Conservation (phyloP, 1,140 invertebrate species). For the Dufourea novaeangliae region DNA sequence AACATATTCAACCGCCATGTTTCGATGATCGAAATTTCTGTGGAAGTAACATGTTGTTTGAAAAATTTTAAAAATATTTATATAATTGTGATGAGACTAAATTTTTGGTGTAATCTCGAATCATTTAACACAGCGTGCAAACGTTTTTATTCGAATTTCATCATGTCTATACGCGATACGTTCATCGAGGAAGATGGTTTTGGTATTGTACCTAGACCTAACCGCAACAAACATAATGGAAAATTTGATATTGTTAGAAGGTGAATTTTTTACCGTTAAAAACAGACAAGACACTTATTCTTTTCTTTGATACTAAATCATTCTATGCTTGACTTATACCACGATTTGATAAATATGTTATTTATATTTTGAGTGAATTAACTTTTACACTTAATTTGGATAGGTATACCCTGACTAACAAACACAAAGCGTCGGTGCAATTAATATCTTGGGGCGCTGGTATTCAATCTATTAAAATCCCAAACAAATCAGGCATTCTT, state of each 20-base stretch:
- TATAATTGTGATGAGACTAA: background rate
- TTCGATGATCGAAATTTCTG: constrained; percentile 14
- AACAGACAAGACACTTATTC: too few relatives aligned
- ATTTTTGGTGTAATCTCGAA: background rate
- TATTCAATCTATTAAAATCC: constrained; percentile 83
- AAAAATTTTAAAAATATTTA: background rate
- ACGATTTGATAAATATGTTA: too few relatives aligned
- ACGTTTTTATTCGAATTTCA: background rate
- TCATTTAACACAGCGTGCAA: background rate
- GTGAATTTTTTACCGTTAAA: constrained; percentile 51
- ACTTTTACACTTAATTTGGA: background rate
- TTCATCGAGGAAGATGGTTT: constrained; percentile 66
- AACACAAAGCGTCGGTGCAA: constrained; percentile 78
- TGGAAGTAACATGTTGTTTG: background rate
- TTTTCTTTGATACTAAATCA: too few relatives aligned
- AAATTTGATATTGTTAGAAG: constrained; percentile 63
- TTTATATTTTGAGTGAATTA: background rate
- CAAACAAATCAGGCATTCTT: constrained; percentile 83
- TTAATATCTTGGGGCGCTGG: constrained; percentile 85
- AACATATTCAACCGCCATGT: constrained; percentile 20
- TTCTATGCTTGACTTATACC: too few relatives aligned
- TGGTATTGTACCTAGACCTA: constrained; percentile 58
- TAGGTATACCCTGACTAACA: constrained; percentile 80
- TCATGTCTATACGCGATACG: constrained; percentile 41
- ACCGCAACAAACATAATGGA: background rate